These are phyloP conservation scores for Ennomos quercinarius DNA, from an alignment of 2,888 invertebrate species.

Conservation along the genomic window DNA sequence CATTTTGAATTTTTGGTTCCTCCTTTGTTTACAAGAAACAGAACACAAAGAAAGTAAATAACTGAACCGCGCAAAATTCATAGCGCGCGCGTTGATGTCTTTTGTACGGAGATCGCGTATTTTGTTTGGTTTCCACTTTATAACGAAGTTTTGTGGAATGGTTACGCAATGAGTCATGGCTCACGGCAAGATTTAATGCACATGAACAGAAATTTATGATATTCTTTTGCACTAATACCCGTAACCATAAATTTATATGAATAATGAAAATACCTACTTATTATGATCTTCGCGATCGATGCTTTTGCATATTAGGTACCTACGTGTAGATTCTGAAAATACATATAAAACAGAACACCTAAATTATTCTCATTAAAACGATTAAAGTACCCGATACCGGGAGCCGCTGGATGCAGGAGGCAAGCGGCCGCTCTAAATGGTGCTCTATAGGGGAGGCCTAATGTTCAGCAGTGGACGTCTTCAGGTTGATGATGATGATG, in stretches of 20 bases:
- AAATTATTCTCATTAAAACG: too few relatives aligned
- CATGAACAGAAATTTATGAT: constrained; percentile 11
- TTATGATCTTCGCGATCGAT: too few relatives aligned
- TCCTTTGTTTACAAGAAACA: constrained; percentile 20
- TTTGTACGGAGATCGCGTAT: constrained; percentile 23
- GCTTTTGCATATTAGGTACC: too few relatives aligned
- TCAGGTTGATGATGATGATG: too few relatives aligned
- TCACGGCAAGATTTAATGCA: constrained; percentile 7
- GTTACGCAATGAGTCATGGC: constrained; percentile 18
- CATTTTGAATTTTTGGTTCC: constrained; percentile 6
- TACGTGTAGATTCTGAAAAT: too few relatives aligned
- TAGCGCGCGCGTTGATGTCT: constrained; percentile 36
- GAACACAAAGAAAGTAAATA: constrained; percentile 21
- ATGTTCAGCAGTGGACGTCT: too few relatives aligned
- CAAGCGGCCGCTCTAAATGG: too few relatives aligned
- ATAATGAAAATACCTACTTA: neutral
- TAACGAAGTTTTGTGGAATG: constrained; percentile 1
- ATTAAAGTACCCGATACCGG: too few relatives aligned
- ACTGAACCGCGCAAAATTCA: constrained; percentile 2
- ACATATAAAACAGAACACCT: too few relatives aligned
- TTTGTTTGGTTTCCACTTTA: constrained; percentile 3
- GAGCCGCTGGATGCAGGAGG: too few relatives aligned
- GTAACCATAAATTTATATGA: too few relatives aligned
- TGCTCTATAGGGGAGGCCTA: too few relatives aligned
- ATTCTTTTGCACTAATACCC: constrained; percentile 11